Base-by-base conservation (phyloP, 2,797 vertebrate genomes). In the Paramormyrops hopkinsi region DNA sequence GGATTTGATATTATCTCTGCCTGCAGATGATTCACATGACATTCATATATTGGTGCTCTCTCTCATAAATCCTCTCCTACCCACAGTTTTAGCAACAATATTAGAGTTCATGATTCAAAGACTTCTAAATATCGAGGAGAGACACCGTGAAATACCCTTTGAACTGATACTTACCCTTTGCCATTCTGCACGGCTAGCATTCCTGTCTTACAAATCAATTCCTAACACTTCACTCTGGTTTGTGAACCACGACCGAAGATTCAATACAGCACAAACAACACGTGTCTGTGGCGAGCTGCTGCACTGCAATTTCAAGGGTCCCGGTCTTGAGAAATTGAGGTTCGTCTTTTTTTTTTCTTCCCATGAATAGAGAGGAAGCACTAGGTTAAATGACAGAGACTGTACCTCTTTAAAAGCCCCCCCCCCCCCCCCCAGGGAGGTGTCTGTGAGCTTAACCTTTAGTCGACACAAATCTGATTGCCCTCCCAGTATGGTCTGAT, bases 251-350 rank as follows among this genome's bases (percentile, higher is more conserved):
- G 29, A 25, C 56, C 25, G n/a, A 22, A 85, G 44, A 29, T 41
- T 69, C 17, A 86, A 85, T 62, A 69, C 11, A 22, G 22, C 48
- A 51, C 82, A 41, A 89, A 65, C 82, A 73, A 89, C 56, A 53
- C 44, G 44, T 51, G 50, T 62, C 84, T 6, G 17, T 2, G 19
- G 25, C 65, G 29, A 86, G 2, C 69, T 7, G 11, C 33, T 48
- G 33, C 79, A 83, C 44, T 89, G 62, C 65, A 88, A 88, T 88
- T 88, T 89, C 89, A 88, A 87, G 83, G 51, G 73, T 82, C 65
- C 19, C 54, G 17, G 87, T 82, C 69, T 79, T 33, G n/a, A 54
- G 86, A 65, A 88, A 88, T 88, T 56, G 89, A 82, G 69, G 37
- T 83, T 56, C 8, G 0, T 46, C 22, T 82, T 82, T 82, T 46